Percentiles rank a stretch among this genome's conserved stretches.
Conservation (phyloP, 2,797 vertebrate genomes). For the Microhierax caerulescens region DNA sequence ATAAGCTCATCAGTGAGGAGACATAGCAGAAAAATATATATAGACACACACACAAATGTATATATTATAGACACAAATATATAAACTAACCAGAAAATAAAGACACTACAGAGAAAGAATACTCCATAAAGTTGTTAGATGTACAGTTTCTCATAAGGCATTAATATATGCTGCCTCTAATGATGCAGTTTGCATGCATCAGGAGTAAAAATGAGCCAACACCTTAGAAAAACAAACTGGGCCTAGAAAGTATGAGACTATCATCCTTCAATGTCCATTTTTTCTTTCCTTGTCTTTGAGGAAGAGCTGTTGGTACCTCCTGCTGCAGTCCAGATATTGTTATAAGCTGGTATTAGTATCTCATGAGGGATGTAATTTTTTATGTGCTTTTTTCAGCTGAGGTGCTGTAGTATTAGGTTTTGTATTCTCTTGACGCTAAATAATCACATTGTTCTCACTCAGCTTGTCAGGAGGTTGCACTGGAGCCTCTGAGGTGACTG, state of each 20-base stretch:
- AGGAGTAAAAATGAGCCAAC: neutral
- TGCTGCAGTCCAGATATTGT: neutral
- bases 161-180: neutral
- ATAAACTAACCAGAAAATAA: neutral
- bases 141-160: neutral
- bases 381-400: neutral
- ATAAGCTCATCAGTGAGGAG: neutral
- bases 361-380: neutral
- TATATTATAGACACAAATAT: neutral
- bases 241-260: neutral
- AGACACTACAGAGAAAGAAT: neutral
- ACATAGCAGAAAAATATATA: neutral
- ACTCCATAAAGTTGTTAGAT: neutral
- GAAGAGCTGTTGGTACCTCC: neutral
- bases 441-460: slow-evolving; percentile 49
- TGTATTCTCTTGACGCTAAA: slow-evolving; percentile 23
- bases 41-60: neutral
- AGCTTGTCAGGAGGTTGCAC: slow-evolving; percentile 12
- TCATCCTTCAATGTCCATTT: neutral
- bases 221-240: neutral
- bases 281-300: neutral
- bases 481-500: slow-evolving; percentile 22
- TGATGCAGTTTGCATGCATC: neutral
- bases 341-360: neutral
- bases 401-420: neutral